Conservation (phyloP, 2,888 invertebrate genomes). For the Brachyptera risi region DNA sequence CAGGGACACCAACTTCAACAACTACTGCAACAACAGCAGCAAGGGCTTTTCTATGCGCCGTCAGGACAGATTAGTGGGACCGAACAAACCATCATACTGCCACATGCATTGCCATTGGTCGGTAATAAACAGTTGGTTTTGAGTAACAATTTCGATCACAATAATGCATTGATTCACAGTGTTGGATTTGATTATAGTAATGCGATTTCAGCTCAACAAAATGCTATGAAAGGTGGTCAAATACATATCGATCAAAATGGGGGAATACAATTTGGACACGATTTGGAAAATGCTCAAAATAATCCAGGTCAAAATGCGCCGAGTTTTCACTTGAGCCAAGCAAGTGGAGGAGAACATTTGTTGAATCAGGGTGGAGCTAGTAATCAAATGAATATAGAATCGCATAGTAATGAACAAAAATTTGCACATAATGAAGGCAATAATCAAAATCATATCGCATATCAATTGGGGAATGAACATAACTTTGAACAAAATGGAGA, state of each 20-base stretch:
- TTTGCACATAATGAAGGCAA: background rate
- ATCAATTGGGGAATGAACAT: too few relatives aligned
- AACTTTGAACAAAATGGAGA: too few relatives aligned
- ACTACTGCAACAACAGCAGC: slow-evolving; percentile 9
- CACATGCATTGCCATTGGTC: slow-evolving; percentile 7
- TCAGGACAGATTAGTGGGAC: background rate
- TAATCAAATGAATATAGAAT: too few relatives aligned
- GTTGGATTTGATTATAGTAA: slow-evolving; percentile 23
- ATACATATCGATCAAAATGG: background rate
- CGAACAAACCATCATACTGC: background rate
- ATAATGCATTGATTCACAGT: slow-evolving; percentile 23
- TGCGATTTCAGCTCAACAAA: slow-evolving; percentile 15
- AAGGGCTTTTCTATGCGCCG: background rate
- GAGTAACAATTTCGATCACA: slow-evolving; percentile 24
- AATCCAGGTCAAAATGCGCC: too few relatives aligned
- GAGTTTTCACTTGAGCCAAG: too few relatives aligned
- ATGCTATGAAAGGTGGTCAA: background rate
- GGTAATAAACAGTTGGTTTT: background rate
- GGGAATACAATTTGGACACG: too few relatives aligned
- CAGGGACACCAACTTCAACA: background rate
- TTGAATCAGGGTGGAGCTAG: too few relatives aligned
- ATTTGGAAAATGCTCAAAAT: too few relatives aligned
- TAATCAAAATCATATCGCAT: background rate
- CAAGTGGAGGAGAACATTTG: too few relatives aligned
- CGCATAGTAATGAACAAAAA: too few relatives aligned